Conservation (phyloP, 2,888 invertebrate genomes). For the Lithophane semibrunnea region DNA sequence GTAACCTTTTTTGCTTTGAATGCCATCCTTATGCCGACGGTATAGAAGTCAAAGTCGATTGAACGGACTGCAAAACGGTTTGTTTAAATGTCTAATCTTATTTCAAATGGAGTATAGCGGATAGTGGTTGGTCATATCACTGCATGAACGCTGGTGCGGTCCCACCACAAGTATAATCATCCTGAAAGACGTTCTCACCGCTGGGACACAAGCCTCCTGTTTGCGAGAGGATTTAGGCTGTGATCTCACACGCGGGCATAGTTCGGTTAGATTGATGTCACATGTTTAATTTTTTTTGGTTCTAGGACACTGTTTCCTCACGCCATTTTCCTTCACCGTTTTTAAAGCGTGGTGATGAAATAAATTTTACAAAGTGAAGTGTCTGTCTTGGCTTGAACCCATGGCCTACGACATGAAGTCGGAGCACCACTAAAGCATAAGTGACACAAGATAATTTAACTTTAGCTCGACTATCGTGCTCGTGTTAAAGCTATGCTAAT, state of each 20-base stretch:
- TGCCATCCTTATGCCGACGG: too few species aligned
- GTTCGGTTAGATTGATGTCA: not conserved
- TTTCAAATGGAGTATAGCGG: too few species aligned
- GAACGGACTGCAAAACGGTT: too few species aligned
- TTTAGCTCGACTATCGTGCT: conserved; percentile 42
- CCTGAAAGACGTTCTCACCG: not conserved
- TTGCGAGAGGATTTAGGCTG: too few species aligned
- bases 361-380: not conserved
- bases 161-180: not conserved
- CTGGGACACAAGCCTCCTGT: not conserved
- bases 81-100: too few species aligned
- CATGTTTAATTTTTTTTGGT: not conserved
- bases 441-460: conserved; percentile 55
- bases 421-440: not conserved
- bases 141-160: not conserved
- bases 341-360: not conserved
- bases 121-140: not conserved
- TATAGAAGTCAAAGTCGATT: too few species aligned
- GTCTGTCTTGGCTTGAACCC: not conserved
- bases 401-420: not conserved
- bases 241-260: not conserved
- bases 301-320: not conserved
- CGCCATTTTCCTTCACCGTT: not conserved
- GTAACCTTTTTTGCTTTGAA: too few species aligned
- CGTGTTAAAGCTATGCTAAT: conserved; percentile 59